phyloP scores from a whole-genome alignment of 2,797 vertebrate genomes.

The Gouania willdenowi region DNA sequence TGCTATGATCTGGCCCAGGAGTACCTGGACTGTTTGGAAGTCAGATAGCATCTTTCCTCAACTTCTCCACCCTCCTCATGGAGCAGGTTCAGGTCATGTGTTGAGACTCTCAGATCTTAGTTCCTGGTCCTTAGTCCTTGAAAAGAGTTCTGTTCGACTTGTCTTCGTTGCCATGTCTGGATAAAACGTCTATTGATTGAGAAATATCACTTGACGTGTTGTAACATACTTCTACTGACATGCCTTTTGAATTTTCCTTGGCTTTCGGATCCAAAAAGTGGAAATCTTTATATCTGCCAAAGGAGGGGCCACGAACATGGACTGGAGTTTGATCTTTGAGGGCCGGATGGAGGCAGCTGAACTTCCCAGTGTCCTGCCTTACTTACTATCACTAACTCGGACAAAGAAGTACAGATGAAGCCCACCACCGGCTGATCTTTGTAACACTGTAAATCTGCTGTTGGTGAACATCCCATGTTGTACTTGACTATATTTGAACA shows the following conservation, averaged over 20 bases:
- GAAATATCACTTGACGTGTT: slow-evolving; percentile 34
- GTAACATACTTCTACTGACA: slow-evolving; percentile 44
- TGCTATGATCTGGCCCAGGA: slow-evolving; percentile 95
- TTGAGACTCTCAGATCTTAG: slow-evolving; percentile 14
- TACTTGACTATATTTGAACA: slow-evolving; percentile 57
- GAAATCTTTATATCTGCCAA: slow-evolving; percentile 36
- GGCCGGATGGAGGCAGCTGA: slow-evolving; percentile 29
- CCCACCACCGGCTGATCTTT: slow-evolving; percentile 51
- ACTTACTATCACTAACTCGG: slow-evolving; percentile 46
- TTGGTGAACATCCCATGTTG: slow-evolving; percentile 59
- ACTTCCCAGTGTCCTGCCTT: slow-evolving; percentile 69
- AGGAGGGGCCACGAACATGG: slow-evolving; percentile 37
- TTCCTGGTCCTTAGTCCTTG: slow-evolving; percentile 22
- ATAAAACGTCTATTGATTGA: slow-evolving; percentile 26
- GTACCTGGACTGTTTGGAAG: slow-evolving; percentile 89
- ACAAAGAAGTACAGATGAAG: slow-evolving; percentile 35
- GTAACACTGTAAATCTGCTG: slow-evolving; percentile 71
- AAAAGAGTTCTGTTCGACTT: slow-evolving; percentile 41
- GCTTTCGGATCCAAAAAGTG: slow-evolving; percentile 19
- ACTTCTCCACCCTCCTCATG: slow-evolving; percentile 5
- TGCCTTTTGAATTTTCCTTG: slow-evolving; percentile 32
- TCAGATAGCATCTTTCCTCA: slow-evolving; percentile 83
- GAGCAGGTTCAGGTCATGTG: slow-evolving; percentile 23
- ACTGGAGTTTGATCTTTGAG: slow-evolving; percentile 37
- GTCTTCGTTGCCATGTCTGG: slow-evolving; percentile 42